Evolutionary conservation across 1,140 invertebrate genomes (phyloP).

Genomic region (Drosophila ananassae): DNA sequence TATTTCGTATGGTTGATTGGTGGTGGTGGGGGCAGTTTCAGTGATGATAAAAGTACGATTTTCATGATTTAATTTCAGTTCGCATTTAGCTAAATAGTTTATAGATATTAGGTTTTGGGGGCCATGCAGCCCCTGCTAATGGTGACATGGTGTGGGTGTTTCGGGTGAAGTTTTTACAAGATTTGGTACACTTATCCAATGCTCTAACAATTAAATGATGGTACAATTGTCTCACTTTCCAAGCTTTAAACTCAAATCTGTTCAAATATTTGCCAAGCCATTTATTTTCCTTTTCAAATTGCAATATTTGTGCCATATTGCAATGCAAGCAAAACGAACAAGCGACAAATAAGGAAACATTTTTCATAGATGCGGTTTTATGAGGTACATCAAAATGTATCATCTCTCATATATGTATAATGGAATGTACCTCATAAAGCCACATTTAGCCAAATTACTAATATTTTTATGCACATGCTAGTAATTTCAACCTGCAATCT

Average conservation of each 20-base stretch:
- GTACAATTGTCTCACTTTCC: background rate
- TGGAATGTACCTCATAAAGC: background rate
- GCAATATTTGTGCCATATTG: background rate
- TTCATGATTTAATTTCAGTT: conserved; percentile 69
- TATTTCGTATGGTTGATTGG: conserved; percentile 55
- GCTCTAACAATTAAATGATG: conserved; percentile 31
- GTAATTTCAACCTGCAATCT: background rate
- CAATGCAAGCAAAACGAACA: background rate
- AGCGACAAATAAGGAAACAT: background rate
- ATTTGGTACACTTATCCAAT: conserved; percentile 7
- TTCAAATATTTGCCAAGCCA: background rate
- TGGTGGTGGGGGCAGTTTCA: conserved; percentile 64
- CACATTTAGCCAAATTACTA: background rate
- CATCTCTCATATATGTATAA: no score
- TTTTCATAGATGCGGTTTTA: background rate
- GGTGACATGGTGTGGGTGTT: conserved; percentile 35
- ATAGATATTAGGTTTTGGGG: conserved; percentile 27
- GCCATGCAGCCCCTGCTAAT: conserved; percentile 42
- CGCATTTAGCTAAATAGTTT: conserved; percentile 40
- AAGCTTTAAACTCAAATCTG: background rate
- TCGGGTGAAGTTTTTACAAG: conserved; percentile 35
- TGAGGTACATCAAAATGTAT: background rate
- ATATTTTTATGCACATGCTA: background rate
- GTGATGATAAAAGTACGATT: conserved; percentile 73
- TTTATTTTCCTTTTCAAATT: background rate